These are phyloP conservation scores for Drosophila ogumai DNA, from an alignment of 1,140 invertebrate genomes.

Conservation along the genomic window DNA sequence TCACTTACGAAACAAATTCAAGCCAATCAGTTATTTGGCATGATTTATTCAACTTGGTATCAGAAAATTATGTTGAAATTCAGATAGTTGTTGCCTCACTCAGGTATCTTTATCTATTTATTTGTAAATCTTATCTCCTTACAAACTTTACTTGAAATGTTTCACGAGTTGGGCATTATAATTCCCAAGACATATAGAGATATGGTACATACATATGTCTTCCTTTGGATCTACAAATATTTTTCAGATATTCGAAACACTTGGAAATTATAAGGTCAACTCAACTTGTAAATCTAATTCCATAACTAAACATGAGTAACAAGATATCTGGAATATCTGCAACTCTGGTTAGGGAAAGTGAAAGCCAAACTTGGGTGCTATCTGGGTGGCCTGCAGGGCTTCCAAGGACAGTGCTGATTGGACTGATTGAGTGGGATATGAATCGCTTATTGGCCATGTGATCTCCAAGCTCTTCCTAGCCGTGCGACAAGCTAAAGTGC, in stretches of 20 bases:
- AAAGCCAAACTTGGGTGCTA: background rate
- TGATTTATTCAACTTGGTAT: background rate
- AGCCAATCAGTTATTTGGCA: background rate
- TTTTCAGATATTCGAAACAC: background rate
- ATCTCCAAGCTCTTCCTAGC: slow-evolving; percentile 12
- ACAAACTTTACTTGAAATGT: background rate
- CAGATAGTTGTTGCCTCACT: background rate
- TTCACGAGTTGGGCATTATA: background rate
- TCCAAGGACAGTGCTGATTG: slow-evolving; percentile 9
- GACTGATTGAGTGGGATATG: slow-evolving; percentile 1
- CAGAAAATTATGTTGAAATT: background rate
- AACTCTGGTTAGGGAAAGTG: background rate
- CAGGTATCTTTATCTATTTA: background rate
- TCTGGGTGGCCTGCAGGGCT: background rate
- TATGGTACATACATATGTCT: too few species aligned
- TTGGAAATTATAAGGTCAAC: background rate
- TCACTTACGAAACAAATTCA: background rate
- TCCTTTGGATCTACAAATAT: background rate
- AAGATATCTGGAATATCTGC: background rate
- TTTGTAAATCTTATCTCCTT: slow-evolving; percentile 3
- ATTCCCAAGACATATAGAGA: background rate
- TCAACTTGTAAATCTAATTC: background rate
- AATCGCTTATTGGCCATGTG: slow-evolving; percentile 17
- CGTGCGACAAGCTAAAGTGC: background rate
- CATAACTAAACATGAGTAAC: background rate